These are phyloP conservation scores for Atta colombica DNA, from an alignment of 1,140 invertebrate species.

Conservation along the genomic window DNA sequence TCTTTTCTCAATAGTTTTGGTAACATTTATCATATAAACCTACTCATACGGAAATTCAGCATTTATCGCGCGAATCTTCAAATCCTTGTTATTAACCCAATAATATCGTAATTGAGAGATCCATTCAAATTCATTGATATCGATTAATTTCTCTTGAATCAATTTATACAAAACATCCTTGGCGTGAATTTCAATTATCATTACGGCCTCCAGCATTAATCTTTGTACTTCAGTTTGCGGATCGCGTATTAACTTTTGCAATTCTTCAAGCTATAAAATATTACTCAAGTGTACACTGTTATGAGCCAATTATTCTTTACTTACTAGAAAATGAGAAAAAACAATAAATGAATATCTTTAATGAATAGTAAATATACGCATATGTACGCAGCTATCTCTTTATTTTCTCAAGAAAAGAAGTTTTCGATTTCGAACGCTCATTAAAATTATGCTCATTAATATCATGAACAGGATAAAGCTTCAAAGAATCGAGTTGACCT, in stretches of 20 bases:
- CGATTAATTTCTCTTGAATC: conserved; percentile 88
- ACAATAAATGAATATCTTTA: conserved; percentile 1
- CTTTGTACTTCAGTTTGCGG: conserved; percentile 90
- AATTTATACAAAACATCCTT: conserved; percentile 90
- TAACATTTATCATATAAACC: conserved; percentile 9
- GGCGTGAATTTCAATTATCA: conserved; percentile 91
- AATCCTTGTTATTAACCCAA: conserved; percentile 88
- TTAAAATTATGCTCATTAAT: conserved; percentile 12
- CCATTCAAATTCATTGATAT: conserved; percentile 93
- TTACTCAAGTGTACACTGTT: conserved; percentile 26
- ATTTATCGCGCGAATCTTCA: conserved; percentile 89
- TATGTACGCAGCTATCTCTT: not conserved
- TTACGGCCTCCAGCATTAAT: conserved; percentile 89
- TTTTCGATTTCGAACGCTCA: not conserved
- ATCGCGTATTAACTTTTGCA: conserved; percentile 89
- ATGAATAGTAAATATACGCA: conserved; percentile 77
- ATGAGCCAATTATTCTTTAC: not conserved
- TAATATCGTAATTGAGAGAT: conserved; percentile 92
- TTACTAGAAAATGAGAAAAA: not conserved
- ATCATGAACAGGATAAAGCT: not conserved
- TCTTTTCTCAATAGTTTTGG: not conserved
- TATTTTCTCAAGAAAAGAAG: not conserved
- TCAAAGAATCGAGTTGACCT: not conserved
- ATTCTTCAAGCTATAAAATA: conserved; percentile 88
- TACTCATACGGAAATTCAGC: conserved; percentile 88